phyloP scores from a whole-genome alignment of 1,140 invertebrate genomes.

The Dufourea novaeangliae region DNA sequence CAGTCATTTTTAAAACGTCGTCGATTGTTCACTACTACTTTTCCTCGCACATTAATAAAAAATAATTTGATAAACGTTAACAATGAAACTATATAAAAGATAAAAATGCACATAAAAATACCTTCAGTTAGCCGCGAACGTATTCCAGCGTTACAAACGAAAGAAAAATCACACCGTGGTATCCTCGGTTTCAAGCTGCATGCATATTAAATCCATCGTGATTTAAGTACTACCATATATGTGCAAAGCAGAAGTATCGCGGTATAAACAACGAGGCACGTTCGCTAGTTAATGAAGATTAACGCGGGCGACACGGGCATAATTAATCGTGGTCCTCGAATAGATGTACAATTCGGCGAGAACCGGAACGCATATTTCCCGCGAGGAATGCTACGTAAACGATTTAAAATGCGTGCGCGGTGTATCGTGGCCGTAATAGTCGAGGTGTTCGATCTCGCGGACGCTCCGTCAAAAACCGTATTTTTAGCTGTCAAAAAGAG shows the following conservation, averaged over 20 bases:
- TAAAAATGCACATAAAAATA: neutral
- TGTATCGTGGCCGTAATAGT: constrained; percentile 51
- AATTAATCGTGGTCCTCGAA: neutral
- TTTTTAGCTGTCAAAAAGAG: constrained; percentile 70
- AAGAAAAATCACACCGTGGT: neutral
- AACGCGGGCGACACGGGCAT: neutral
- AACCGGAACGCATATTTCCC: neutral
- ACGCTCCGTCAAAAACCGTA: constrained; percentile 59
- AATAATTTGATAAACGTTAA: neutral
- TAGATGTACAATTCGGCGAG: neutral
- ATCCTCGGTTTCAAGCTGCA: neutral
- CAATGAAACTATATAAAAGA: neutral
- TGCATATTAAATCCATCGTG: constrained; percentile 7
- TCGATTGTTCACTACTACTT: neutral
- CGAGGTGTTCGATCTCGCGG: constrained; percentile 16
- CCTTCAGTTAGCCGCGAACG: neutral
- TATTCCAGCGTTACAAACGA: neutral
- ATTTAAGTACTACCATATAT: constrained; percentile 7
- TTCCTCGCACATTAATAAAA: neutral
- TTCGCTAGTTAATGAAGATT: constrained; percentile 4
- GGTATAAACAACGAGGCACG: neutral
- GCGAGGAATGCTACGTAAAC: neutral
- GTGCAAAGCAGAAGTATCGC: neutral
- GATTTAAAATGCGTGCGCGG: neutral
- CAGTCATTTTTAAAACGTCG: neutral